phyloP scores from a whole-genome alignment of 2,888 invertebrate genomes.

The Ashinkailepas kermadecensis region DNA sequence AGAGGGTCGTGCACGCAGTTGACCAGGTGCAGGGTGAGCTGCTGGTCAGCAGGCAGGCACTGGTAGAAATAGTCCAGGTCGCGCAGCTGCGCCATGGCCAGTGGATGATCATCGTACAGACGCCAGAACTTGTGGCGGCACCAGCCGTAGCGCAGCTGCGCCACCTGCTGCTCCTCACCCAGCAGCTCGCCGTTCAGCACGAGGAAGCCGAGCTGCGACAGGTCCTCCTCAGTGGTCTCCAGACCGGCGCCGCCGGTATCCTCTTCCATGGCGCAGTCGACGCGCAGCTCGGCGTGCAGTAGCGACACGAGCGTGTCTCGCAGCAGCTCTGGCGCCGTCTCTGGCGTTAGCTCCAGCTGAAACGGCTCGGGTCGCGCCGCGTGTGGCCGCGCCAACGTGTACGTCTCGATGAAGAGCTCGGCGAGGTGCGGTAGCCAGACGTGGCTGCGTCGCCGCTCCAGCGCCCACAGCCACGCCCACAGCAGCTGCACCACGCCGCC shows the following conservation, averaged over 20 bases:
- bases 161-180: background rate
- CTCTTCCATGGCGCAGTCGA: background rate
- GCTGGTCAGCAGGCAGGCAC: background rate
- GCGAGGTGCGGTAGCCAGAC: background rate
- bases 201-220: background rate
- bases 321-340: background rate
- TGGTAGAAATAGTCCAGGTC: background rate
- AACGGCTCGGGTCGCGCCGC: background rate
- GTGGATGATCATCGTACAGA: background rate
- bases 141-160: conserved; percentile 11
- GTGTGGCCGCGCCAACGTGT: background rate
- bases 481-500: background rate
- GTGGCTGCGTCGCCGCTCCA: background rate
- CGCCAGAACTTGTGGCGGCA: background rate
- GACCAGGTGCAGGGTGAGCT: background rate
- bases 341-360: background rate
- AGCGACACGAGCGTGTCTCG: background rate
- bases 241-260: background rate
- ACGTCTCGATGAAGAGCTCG: background rate
- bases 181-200: background rate
- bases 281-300: conserved; percentile 11
- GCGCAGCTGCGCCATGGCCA: background rate
- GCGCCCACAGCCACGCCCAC: background rate
- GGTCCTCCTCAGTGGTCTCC: background rate
- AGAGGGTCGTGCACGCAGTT: background rate